A percentile compares a stretch with the other conserved stretches of the same genome.
These are phyloP conservation scores for Thymelicus acteon DNA, from an alignment of 2,888 invertebrate species.

Conservation along the genomic window DNA sequence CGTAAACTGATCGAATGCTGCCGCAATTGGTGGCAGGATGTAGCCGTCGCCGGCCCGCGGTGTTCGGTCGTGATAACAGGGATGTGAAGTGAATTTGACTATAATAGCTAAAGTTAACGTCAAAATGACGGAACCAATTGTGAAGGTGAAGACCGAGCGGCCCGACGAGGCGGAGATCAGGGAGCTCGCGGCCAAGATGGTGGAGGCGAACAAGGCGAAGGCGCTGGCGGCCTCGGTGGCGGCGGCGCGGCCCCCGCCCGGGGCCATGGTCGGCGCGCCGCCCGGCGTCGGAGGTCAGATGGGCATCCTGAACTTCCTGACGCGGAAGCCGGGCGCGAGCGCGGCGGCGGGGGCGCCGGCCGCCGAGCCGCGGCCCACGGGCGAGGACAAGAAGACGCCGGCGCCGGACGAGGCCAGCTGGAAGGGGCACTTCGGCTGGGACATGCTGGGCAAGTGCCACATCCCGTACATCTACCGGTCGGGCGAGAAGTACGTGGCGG, in stretches of 20 bases:
- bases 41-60: slow-evolving; percentile 55
- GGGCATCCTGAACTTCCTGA: slow-evolving; percentile 87
- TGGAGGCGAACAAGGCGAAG: slow-evolving; percentile 91
- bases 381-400: slow-evolving; percentile 73
- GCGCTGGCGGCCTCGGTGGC: slow-evolving; percentile 78
- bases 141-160: slow-evolving; percentile 89
- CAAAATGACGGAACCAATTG: slow-evolving; percentile 67
- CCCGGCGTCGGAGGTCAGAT: slow-evolving; percentile 76
- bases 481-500: slow-evolving; percentile 95
- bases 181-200: slow-evolving; percentile 94
- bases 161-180: slow-evolving; percentile 95
- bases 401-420: slow-evolving; percentile 90
- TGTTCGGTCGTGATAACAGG: slow-evolving; percentile 37
- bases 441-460: slow-evolving; percentile 92
- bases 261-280: slow-evolving; percentile 64
- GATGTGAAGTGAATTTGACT: slow-evolving; percentile 32
- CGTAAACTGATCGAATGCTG: slow-evolving; percentile 52
- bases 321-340: slow-evolving; percentile 69
- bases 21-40: slow-evolving; percentile 63
- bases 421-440: slow-evolving; percentile 96
- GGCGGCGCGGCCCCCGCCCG: slow-evolving; percentile 79
- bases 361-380: slow-evolving; percentile 60
- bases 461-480: slow-evolving; percentile 95
- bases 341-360: slow-evolving; percentile 56
- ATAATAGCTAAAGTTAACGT: slow-evolving; percentile 14